phyloP scores from a whole-genome alignment of 2,888 invertebrate genomes.

The Yponomeuta evonymella region DNA sequence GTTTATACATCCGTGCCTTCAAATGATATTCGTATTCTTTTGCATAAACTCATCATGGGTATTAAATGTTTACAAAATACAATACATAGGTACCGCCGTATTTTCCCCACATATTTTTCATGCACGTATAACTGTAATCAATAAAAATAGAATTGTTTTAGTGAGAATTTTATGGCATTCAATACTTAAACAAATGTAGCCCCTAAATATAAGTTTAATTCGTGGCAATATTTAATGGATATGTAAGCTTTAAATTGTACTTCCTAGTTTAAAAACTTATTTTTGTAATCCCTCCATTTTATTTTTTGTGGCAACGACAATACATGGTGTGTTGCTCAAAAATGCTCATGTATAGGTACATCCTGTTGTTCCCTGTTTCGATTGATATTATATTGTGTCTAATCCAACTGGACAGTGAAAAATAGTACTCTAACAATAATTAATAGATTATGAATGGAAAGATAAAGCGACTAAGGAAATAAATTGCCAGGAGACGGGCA shows the following conservation, averaged over 20 bases:
- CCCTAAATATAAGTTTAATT: constrained; percentile 36
- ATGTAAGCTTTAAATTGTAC: constrained; percentile 48
- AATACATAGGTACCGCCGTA: neutral
- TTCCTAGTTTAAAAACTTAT: constrained; percentile 34
- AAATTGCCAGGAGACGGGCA: too few relatives aligned
- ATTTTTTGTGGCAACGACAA: constrained; percentile 56
- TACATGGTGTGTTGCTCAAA: constrained; percentile 68
- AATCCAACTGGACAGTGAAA: too few relatives aligned
- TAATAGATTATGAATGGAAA: too few relatives aligned
- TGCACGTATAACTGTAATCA: neutral
- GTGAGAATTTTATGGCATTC: constrained; percentile 10
- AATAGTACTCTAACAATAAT: too few relatives aligned
- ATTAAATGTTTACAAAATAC: constrained; percentile 1
- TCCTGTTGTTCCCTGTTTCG: constrained; percentile 32
- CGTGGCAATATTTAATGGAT: constrained; percentile 50
- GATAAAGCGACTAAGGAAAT: too few relatives aligned
- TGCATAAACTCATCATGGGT: neutral
- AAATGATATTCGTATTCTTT: constrained; percentile 2
- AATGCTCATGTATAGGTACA: constrained; percentile 54
- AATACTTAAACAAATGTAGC: constrained; percentile 11
- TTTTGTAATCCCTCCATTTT: constrained; percentile 46
- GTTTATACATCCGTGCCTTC: constrained; percentile 2
- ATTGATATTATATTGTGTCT: constrained; percentile 34
- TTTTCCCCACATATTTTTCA: neutral
- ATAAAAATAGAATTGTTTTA: constrained; percentile 5